Conservation (phyloP, 2,113 vertebrate species). For the Sylvilagus bachmani region DNA sequence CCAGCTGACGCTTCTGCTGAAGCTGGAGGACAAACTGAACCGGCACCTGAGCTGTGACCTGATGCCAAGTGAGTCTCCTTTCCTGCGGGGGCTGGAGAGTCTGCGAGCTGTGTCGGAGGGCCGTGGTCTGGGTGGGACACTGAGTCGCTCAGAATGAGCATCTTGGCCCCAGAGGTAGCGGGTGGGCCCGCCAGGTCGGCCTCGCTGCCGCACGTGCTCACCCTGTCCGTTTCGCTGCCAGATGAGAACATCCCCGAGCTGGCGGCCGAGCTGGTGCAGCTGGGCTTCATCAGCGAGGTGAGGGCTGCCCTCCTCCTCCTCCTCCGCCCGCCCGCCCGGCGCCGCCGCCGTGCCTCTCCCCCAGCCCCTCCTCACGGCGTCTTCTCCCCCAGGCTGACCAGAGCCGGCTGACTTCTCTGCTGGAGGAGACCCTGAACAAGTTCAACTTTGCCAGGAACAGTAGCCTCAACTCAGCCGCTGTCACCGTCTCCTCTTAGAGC, state of each 20-base stretch:
- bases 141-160: not conserved
- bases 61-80: slow-evolving; percentile 94
- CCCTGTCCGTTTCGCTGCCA: slow-evolving; percentile 77
- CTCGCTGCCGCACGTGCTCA: not conserved
- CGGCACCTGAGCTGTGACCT: slow-evolving; percentile 99
- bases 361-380: slow-evolving; percentile 4
- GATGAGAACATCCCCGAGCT: slow-evolving; percentile 98
- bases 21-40: slow-evolving; percentile 99
- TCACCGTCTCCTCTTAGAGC: slow-evolving; percentile 97
- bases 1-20: slow-evolving; percentile 97
- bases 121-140: not conserved
- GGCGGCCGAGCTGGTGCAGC: slow-evolving; percentile 96
- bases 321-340: not conserved
- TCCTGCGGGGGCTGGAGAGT: slow-evolving; percentile 1
- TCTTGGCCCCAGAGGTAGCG: not conserved
- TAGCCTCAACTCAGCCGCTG: slow-evolving; percentile 92
- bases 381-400: slow-evolving; percentile 93
- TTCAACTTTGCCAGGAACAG: slow-evolving; percentile 96
- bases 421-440: slow-evolving; percentile 98
- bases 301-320: slow-evolving; percentile 52
- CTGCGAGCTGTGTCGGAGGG: not conserved
- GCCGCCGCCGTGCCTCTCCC: no score
- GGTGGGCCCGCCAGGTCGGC: not conserved
- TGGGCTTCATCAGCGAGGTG: slow-evolving; percentile 99
- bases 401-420: slow-evolving; percentile 94